A percentile compares a stretch with the other conserved stretches of the same genome.
Evolutionary conservation across 2,797 vertebrate genomes (phyloP).

Genomic region (Malurus leucopterus): DNA sequence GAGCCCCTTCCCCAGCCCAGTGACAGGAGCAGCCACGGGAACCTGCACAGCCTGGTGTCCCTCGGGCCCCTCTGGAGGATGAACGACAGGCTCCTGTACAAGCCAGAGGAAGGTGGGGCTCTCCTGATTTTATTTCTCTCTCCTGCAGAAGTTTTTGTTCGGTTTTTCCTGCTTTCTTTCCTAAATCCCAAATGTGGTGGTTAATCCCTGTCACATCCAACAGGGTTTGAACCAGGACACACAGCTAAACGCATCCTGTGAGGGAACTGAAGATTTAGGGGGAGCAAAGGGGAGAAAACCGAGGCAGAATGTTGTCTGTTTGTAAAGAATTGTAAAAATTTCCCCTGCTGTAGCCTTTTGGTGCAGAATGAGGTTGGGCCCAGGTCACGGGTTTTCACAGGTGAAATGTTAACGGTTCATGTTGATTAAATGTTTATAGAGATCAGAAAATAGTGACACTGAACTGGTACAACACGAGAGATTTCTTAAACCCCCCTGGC

Average conservation of each 20-base stretch:
- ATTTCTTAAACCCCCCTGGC: not conserved
- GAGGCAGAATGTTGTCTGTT: not conserved
- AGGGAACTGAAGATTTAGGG: not conserved
- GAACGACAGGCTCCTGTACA: not conserved
- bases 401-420: not conserved
- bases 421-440: not conserved
- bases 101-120: not conserved
- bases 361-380: not conserved
- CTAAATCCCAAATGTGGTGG: not conserved
- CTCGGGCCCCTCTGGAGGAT: not conserved
- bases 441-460: not conserved
- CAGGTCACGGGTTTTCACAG: not conserved
- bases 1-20: not conserved
- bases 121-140: not conserved
- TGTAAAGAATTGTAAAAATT: not conserved
- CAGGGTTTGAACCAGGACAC: not conserved
- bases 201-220: not conserved
- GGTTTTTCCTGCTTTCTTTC: not conserved
- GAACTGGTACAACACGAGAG: not conserved
- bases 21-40: not conserved
- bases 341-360: not conserved
- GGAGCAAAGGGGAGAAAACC: not conserved
- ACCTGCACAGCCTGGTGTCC: conserved; percentile 21
- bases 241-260: not conserved
- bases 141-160: not conserved